These are phyloP conservation scores for Volucella bombylans DNA, from an alignment of 2,888 invertebrate species.

Conservation along the genomic window DNA sequence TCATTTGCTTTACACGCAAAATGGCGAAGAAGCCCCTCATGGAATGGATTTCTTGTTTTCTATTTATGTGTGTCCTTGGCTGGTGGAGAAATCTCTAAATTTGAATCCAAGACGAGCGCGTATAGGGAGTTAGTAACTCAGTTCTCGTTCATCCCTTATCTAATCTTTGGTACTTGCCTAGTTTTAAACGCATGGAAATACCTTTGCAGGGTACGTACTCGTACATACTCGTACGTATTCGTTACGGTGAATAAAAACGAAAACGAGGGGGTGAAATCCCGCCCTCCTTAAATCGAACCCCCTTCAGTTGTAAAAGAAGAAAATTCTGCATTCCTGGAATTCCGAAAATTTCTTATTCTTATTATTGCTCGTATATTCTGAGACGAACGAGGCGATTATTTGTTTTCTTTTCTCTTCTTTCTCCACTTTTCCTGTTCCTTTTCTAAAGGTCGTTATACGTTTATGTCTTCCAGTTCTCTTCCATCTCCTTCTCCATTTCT, in stretches of 20 bases:
- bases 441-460: too few relatives aligned
- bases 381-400: constrained; percentile 42
- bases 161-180: too few relatives aligned
- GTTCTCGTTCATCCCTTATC: too few relatives aligned
- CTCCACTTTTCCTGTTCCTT: not conserved
- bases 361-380: constrained; percentile 54
- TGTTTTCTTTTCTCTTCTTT: constrained; percentile 5
- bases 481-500: too few relatives aligned
- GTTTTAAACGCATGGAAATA: too few relatives aligned
- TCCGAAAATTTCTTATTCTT: constrained; percentile 60
- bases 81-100: constrained; percentile 42
- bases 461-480: too few relatives aligned
- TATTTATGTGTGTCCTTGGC: not conserved
- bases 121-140: not conserved
- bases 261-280: constrained; percentile 5
- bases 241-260: not conserved
- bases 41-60: constrained; percentile 3
- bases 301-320: constrained; percentile 45
- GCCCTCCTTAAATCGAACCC: constrained; percentile 13
- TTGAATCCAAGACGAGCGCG: constrained; percentile 50
- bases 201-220: too few relatives aligned
- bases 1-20: constrained; percentile 32
- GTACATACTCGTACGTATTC: too few relatives aligned
- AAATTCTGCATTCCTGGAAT: constrained; percentile 56
- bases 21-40: not conserved